These are phyloP conservation scores for Alcis repandata DNA, from an alignment of 2,888 invertebrate species.

Conservation along the genomic window DNA sequence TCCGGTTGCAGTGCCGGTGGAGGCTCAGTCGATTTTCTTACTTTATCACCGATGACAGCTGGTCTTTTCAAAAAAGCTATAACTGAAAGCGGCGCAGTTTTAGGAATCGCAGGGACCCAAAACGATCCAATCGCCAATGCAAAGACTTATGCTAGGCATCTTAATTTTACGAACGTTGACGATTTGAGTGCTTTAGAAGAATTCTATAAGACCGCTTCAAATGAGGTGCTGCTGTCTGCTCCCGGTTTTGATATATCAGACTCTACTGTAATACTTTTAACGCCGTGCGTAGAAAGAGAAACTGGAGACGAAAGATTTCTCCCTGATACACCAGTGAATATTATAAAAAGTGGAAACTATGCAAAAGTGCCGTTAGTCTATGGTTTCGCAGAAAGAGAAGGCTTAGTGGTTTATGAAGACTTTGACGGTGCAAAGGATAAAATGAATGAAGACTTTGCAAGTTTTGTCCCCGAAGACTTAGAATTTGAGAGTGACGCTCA, in stretches of 20 bases:
- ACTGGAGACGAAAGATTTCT: conserved; percentile 48
- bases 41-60: conserved; percentile 55
- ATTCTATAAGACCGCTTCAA: conserved; percentile 50
- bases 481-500: conserved; percentile 45
- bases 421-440: conserved; percentile 49
- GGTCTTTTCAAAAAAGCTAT: conserved; percentile 63
- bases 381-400: conserved; percentile 63
- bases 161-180: conserved; percentile 12
- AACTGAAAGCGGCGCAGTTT: conserved; percentile 57
- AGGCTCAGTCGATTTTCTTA: conserved; percentile 56
- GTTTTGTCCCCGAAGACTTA: conserved; percentile 55
- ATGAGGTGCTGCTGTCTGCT: conserved; percentile 20
- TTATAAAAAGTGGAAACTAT: conserved; percentile 59
- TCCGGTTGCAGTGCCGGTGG: conserved; percentile 64
- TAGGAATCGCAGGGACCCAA: conserved; percentile 10
- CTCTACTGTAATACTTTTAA: conserved; percentile 47
- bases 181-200: conserved; percentile 20
- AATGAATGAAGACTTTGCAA: conserved; percentile 55
- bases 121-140: conserved; percentile 16
- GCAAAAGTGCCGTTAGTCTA: conserved; percentile 61
- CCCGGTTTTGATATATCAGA: not conserved
- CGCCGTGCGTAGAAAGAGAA: conserved; percentile 53
- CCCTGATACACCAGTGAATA: conserved; percentile 57
- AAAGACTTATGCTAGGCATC: conserved; percentile 3
- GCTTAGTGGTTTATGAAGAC: conserved; percentile 44